Percentiles rank a stretch among this genome's conserved stretches.
These are phyloP conservation scores for Apistogramma diplotaenia DNA, from an alignment of 2,113 vertebrate genomes.

Conservation along the genomic window DNA sequence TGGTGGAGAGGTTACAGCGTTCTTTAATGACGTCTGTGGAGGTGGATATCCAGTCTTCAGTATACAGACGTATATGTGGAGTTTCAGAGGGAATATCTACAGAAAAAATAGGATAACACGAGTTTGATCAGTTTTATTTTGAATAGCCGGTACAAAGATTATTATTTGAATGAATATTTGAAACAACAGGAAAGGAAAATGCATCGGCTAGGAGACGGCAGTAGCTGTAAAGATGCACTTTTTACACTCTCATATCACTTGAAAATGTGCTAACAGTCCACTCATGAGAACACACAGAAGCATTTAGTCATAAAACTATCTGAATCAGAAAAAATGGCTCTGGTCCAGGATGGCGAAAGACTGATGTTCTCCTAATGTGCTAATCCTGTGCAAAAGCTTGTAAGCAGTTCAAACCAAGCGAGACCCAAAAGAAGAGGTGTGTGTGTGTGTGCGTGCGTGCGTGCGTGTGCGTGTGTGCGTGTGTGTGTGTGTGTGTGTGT, in stretches of 20 bases:
- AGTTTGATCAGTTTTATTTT: neutral
- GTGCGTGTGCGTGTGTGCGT: constrained; percentile 23
- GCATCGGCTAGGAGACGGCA: neutral
- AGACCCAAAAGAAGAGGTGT: constrained; percentile 11
- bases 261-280: neutral
- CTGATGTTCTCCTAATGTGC: constrained; percentile 31
- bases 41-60: constrained; percentile 61
- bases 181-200: neutral
- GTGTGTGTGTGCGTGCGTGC: constrained; percentile 18
- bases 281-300: constrained; percentile 7
- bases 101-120: neutral
- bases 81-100: constrained; percentile 21
- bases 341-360: constrained; percentile 19
- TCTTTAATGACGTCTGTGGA: constrained; percentile 52
- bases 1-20: constrained; percentile 61
- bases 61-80: neutral
- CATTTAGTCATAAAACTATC: constrained; percentile 17
- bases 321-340: constrained; percentile 1
- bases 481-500: constrained; percentile 26
- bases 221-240: neutral
- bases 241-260: neutral
- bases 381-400: constrained; percentile 55
- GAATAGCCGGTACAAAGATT: neutral
- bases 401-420: constrained; percentile 41
- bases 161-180: neutral